Percentiles rank a stretch among this genome's conserved stretches.
Conservation (phyloP, 2,113 vertebrate species). For the Pluvianellus socialis region DNA sequence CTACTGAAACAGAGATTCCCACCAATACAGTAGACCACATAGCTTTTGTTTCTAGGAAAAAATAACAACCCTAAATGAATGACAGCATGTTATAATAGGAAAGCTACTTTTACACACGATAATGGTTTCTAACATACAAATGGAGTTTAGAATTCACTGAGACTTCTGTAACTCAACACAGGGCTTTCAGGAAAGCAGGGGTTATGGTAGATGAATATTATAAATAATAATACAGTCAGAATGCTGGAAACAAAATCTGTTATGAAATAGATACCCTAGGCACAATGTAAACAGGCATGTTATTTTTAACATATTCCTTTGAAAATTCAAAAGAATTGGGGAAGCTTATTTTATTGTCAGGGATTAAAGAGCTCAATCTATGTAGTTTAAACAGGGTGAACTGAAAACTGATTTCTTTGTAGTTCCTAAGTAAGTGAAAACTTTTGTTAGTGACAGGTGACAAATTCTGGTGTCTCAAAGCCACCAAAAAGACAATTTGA, state of each 20-base stretch:
- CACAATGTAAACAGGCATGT: fast-evolving
- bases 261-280: not conserved
- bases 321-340: not conserved
- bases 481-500: not conserved
- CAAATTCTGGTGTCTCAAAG: not conserved
- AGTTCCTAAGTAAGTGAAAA: not conserved
- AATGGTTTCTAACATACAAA: not conserved
- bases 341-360: not conserved
- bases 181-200: not conserved
- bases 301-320: not conserved
- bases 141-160: not conserved
- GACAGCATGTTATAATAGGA: not conserved
- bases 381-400: not conserved
- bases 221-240: not conserved
- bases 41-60: not conserved
- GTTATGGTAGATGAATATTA: not conserved
- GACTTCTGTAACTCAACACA: not conserved
- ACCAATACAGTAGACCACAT: not conserved
- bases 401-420: not conserved
- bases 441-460: not conserved
- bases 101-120: not conserved
- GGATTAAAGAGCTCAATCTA: not conserved
- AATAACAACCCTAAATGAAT: not conserved
- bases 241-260: not conserved
- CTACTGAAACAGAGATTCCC: not conserved